phyloP scores from a whole-genome alignment of 2,797 vertebrate species.

The Muraenolepis orangiensis region DNA sequence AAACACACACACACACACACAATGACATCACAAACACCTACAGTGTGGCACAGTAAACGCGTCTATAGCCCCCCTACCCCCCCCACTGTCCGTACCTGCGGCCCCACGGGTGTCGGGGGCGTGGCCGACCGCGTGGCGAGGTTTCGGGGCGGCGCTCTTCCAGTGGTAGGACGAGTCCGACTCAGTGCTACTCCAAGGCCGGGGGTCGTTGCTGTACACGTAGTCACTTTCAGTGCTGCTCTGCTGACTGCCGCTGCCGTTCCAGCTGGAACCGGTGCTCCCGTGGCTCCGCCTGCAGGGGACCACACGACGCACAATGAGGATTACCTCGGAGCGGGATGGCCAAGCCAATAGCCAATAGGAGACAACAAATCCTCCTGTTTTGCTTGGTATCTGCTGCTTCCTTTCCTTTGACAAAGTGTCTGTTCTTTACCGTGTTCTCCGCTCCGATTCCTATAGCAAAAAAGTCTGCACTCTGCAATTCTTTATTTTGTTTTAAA shows the following conservation, averaged over 20 bases:
- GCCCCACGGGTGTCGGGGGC: slow-evolving; percentile 50
- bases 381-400: too few species aligned
- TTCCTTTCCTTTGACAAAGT: not conserved
- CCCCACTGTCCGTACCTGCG: slow-evolving; percentile 30
- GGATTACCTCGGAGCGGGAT: slow-evolving; percentile 6
- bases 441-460: too few species aligned
- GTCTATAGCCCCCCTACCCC: too few species aligned
- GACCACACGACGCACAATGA: slow-evolving; percentile 71
- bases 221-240: slow-evolving; percentile 90
- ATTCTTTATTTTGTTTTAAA: too few species aligned
- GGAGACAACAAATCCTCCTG: not conserved
- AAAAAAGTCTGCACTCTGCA: too few species aligned
- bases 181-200: slow-evolving; percentile 96
- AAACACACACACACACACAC: not conserved
- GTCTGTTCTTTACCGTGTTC: too few species aligned
- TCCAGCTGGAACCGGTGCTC: slow-evolving; percentile 80
- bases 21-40: not conserved
- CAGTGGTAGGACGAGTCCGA: slow-evolving; percentile 87
- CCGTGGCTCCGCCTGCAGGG: slow-evolving; percentile 84
- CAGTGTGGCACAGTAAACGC: not conserved
- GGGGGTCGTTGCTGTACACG: slow-evolving; percentile 81
- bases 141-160: slow-evolving; percentile 45
- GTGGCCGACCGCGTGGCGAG: slow-evolving; percentile 40
- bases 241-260: slow-evolving; percentile 87
- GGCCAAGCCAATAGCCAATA: too few species aligned